These are phyloP conservation scores for Papilio xuthus DNA, from an alignment of 1,140 invertebrate species.

Conservation along the genomic window DNA sequence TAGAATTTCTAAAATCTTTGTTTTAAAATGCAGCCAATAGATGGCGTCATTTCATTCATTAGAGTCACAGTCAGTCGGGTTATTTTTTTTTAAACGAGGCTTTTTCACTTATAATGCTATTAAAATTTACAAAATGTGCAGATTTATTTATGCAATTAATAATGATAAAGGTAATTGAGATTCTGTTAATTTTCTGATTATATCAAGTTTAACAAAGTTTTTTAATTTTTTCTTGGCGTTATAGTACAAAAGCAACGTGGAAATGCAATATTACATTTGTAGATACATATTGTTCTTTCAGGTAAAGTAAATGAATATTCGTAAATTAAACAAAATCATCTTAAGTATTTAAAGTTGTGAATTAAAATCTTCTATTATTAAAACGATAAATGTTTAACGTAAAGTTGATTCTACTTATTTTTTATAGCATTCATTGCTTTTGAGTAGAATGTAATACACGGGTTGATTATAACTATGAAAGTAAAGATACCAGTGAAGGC, in stretches of 20 bases:
- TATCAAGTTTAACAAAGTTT: too few species aligned
- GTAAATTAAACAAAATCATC: neutral
- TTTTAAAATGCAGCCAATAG: too few species aligned
- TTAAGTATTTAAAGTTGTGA: neutral
- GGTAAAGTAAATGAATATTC: neutral
- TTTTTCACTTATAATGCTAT: too few species aligned
- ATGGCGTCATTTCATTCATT: too few species aligned
- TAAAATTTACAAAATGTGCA: too few species aligned
- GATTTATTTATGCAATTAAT: neutral
- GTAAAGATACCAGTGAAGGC: slow-evolving; percentile 49
- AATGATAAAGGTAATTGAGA: neutral
- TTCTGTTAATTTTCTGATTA: neutral
- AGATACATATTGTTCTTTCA: neutral
- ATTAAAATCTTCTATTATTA: neutral
- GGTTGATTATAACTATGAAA: slow-evolving; percentile 53
- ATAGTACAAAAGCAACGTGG: neutral
- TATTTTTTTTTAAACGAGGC: too few species aligned
- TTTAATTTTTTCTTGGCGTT: neutral
- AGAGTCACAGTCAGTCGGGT: too few species aligned
- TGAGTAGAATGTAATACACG: slow-evolving; percentile 48
- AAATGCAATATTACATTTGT: neutral
- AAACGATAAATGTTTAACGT: neutral
- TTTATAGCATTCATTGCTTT: slow-evolving; percentile 42
- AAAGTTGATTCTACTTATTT: too few species aligned
- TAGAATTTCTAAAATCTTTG: too few species aligned